Evolutionary conservation across 2,888 invertebrate genomes (phyloP).

Genomic region (Arctia plantaginis): DNA sequence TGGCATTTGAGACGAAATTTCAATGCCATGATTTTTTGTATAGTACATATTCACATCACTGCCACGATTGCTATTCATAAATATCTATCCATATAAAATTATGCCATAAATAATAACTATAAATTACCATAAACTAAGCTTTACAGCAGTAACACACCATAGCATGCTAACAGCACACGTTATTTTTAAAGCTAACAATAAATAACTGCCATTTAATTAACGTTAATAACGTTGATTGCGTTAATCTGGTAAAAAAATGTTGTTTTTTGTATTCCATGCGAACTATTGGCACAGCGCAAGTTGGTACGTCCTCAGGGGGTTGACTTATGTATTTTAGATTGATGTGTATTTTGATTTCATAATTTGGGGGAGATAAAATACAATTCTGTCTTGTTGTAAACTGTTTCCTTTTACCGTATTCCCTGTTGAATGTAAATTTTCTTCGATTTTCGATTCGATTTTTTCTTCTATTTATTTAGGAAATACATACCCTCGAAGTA

Average conservation of each 20-base stretch:
- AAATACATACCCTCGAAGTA: too few species aligned
- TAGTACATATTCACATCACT: conserved; percentile 4
- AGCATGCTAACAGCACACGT: conserved; percentile 20
- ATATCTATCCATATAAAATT: conserved; percentile 4
- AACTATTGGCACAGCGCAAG: conserved; percentile 81
- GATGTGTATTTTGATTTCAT: conserved; percentile 31
- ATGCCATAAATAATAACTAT: neutral
- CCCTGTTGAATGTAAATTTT: too few species aligned
- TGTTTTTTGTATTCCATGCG: conserved; percentile 86
- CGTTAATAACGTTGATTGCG: conserved; percentile 30
- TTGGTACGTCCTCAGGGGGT: conserved; percentile 74
- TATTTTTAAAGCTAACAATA: conserved; percentile 14
- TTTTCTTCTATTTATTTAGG: too few species aligned
- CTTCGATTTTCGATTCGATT: too few species aligned
- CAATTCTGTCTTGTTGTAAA: conserved; percentile 24
- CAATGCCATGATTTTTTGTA: neutral
- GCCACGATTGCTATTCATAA: conserved; percentile 5
- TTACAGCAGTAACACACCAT: conserved; percentile 6
- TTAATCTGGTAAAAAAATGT: conserved; percentile 38
- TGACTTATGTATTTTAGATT: conserved; percentile 39
- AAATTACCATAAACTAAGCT: neutral
- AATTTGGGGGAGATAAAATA: neutral
- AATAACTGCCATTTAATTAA: conserved; percentile 30
- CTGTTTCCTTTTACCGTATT: neutral
- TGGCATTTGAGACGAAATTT: neutral